Evolutionary conservation across 2,113 vertebrate genomes (phyloP).

Genomic region (Aramus guarauna): DNA sequence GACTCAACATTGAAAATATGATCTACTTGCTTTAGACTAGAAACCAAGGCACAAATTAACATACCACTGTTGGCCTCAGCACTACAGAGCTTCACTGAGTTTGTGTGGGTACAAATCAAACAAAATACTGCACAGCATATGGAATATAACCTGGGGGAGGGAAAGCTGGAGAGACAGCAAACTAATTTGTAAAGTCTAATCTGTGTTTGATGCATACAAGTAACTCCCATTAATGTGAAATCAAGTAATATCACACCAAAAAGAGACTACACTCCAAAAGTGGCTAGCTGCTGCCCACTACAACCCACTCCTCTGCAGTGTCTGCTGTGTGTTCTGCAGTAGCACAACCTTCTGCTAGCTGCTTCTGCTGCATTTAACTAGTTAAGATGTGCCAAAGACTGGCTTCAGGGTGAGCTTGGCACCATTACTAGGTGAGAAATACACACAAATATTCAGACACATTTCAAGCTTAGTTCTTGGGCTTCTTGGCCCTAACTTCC

Average conservation of each 20-base stretch:
- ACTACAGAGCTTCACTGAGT: neutral
- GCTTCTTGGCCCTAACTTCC: neutral
- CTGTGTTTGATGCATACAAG: constrained; percentile 23
- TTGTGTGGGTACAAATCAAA: constrained; percentile 32
- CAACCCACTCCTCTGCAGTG: neutral
- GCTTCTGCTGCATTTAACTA: neutral
- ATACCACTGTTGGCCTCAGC: neutral
- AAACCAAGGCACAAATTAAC: neutral
- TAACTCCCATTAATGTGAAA: constrained; percentile 20
- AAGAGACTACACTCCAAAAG: neutral
- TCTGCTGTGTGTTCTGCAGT: neutral
- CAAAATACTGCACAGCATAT: constrained; percentile 4
- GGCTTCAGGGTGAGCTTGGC: constrained; percentile 1
- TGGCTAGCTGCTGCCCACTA: constrained; percentile 1
- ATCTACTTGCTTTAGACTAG: neutral
- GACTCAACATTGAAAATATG: neutral
- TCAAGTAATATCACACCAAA: neutral
- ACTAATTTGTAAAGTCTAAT: neutral
- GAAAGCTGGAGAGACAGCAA: constrained; percentile 31
- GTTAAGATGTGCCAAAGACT: neutral
- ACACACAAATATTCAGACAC: neutral
- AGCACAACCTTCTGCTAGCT: constrained; percentile 15
- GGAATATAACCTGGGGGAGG: constrained; percentile 47
- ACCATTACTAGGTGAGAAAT: neutral
- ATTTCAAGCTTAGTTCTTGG: neutral